Evolutionary conservation across 2,797 vertebrate species (phyloP).

Genomic region (Syndactyla subalaris): DNA sequence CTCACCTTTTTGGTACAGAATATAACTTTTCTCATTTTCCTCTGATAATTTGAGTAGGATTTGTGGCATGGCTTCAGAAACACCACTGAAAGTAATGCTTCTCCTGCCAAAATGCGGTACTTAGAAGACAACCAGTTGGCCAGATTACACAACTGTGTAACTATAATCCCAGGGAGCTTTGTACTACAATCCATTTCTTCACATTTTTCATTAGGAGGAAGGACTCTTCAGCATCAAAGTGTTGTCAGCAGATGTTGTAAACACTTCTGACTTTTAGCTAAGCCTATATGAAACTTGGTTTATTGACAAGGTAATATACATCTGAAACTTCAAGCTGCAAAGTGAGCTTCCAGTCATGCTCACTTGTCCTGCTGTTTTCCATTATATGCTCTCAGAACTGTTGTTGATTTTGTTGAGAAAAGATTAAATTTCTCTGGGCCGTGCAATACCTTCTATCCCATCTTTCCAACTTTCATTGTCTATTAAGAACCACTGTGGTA

Average conservation of each 20-base stretch:
- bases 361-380: background rate
- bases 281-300: background rate
- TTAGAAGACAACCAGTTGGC: background rate
- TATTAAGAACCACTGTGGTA: constrained; percentile 4
- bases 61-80: background rate
- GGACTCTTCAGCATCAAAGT: background rate
- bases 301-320: background rate
- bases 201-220: background rate
- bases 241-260: background rate
- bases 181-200: background rate
- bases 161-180: fast-evolving
- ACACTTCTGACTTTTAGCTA: background rate
- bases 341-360: background rate
- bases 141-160: background rate
- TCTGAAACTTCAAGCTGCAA: background rate
- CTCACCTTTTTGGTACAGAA: background rate
- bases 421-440: background rate
- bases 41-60: background rate
- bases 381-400: background rate
- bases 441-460: background rate
- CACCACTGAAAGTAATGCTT: background rate
- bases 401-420: background rate
- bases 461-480: background rate
- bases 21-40: background rate
- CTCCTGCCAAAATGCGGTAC: background rate